Evolutionary conservation across 2,113 vertebrate species (phyloP).

Genomic region (Dipodomys ordii): DNA sequence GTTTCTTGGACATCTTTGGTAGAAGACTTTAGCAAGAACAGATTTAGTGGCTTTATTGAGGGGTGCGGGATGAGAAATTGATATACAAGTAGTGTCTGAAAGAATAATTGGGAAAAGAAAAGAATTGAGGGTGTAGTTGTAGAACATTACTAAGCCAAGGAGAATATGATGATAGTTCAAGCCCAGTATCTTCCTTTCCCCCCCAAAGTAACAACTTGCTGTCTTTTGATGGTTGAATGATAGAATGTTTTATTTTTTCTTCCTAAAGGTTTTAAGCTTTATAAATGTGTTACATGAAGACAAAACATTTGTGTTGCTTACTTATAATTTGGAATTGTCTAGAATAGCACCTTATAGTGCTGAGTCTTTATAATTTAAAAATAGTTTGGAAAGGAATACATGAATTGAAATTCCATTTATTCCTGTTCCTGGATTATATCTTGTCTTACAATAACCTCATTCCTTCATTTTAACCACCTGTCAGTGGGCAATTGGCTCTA

Average conservation of each 20-base stretch:
- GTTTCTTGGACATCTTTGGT: background rate
- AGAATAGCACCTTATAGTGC: background rate
- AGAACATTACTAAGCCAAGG: background rate
- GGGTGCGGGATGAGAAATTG: background rate
- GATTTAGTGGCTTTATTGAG: constrained; percentile 6
- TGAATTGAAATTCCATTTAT: background rate
- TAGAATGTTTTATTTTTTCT: constrained; percentile 18
- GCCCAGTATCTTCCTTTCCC: background rate
- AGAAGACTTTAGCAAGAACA: constrained; percentile 22
- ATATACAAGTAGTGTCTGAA: background rate
- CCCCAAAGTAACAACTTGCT: background rate
- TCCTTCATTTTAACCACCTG: background rate
- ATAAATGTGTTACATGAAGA: background rate
- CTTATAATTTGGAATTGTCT: background rate
- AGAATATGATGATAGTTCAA: background rate
- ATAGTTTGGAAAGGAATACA: background rate
- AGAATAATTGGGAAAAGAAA: constrained; percentile 21
- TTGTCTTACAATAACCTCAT: background rate
- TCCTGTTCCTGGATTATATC: background rate
- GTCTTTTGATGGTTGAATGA: background rate
- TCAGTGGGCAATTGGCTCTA: background rate
- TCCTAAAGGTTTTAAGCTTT: background rate
- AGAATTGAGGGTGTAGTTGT: background rate
- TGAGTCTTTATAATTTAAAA: background rate
- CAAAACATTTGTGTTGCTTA: background rate